Evolutionary conservation across 2,113 vertebrate species (phyloP).

Genomic region (Syngnathus typhle): DNA sequence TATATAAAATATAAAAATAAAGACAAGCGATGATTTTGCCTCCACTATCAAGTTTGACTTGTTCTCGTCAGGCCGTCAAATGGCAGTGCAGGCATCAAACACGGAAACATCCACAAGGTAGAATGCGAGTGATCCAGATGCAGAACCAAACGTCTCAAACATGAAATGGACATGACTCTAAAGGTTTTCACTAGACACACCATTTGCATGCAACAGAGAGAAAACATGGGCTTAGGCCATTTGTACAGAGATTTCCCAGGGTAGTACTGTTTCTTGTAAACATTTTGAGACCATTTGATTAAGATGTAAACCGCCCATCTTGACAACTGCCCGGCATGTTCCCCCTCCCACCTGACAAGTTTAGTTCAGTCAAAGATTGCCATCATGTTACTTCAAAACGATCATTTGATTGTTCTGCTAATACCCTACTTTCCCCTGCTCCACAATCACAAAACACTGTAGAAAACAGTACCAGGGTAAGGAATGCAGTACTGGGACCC

Average conservation of each 20-base stretch:
- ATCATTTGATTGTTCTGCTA: slow-evolving; percentile 61
- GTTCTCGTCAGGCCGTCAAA: slow-evolving; percentile 60
- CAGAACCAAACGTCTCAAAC: slow-evolving; percentile 59
- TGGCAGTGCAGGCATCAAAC: slow-evolving; percentile 68
- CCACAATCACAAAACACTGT: slow-evolving; percentile 48
- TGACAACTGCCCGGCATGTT: slow-evolving; percentile 29
- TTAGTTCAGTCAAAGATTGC: slow-evolving; percentile 57
- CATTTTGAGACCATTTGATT: slow-evolving; percentile 68
- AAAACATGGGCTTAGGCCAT: slow-evolving; percentile 61
- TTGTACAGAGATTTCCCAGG: slow-evolving; percentile 71
- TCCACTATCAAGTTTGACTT: slow-evolving; percentile 57
- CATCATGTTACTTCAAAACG: slow-evolving; percentile 34
- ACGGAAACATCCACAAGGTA: slow-evolving; percentile 52
- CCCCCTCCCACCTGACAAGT: slow-evolving; percentile 38
- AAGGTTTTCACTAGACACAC: slow-evolving; percentile 76
- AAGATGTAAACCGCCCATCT: slow-evolving; percentile 53
- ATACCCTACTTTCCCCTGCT: slow-evolving; percentile 29
- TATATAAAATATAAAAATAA: slow-evolving; percentile 83
- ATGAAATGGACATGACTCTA: slow-evolving; percentile 70
- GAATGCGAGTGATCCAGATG: slow-evolving; percentile 56
- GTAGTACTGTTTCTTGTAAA: slow-evolving; percentile 75
- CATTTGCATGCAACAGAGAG: slow-evolving; percentile 79
- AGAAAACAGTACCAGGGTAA: slow-evolving; percentile 27
- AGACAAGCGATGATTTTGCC: slow-evolving; percentile 73
- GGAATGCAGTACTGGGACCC: slow-evolving; percentile 9